A percentile compares a stretch with the other conserved stretches of the same genome.
phyloP scores from a whole-genome alignment of 2,797 vertebrate species.

The Enteromius argenteus region DNA sequence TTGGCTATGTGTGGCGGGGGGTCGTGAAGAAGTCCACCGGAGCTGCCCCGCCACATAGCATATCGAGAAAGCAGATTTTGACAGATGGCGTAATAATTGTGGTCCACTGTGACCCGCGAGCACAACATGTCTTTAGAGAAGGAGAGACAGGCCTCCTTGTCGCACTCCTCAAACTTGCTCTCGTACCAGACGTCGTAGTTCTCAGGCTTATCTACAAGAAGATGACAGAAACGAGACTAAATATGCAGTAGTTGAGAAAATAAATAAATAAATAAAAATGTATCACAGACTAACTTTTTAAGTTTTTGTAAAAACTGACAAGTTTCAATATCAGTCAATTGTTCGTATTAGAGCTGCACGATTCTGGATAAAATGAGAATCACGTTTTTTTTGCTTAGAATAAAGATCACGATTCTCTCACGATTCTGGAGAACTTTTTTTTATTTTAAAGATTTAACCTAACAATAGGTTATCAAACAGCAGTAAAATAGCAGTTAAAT shows the following conservation, averaged over 20 bases:
- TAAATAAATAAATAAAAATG: not conserved
- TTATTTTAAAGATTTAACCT: no score
- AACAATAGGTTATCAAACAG: no score
- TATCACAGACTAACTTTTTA: not conserved
- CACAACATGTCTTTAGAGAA: slow-evolving; percentile 98
- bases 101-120: slow-evolving; percentile 93
- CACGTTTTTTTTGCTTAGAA: no score
- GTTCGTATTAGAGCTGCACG: no score
- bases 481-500: no score
- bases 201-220: slow-evolving; percentile 91
- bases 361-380: no score
- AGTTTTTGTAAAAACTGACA: not conserved
- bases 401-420: no score
- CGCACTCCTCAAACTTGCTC: slow-evolving; percentile 97
- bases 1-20: slow-evolving; percentile 91
- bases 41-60: slow-evolving; percentile 95
- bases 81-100: slow-evolving; percentile 98
- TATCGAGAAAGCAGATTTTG: slow-evolving; percentile 97
- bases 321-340: not conserved
- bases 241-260: not conserved
- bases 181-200: slow-evolving; percentile 98
- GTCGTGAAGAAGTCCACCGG: slow-evolving; percentile 95
- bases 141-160: slow-evolving; percentile 97
- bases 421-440: no score
- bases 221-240: slow-evolving; percentile 19